Conservation (phyloP, 2,797 vertebrate species). For the Remorina albescens region DNA sequence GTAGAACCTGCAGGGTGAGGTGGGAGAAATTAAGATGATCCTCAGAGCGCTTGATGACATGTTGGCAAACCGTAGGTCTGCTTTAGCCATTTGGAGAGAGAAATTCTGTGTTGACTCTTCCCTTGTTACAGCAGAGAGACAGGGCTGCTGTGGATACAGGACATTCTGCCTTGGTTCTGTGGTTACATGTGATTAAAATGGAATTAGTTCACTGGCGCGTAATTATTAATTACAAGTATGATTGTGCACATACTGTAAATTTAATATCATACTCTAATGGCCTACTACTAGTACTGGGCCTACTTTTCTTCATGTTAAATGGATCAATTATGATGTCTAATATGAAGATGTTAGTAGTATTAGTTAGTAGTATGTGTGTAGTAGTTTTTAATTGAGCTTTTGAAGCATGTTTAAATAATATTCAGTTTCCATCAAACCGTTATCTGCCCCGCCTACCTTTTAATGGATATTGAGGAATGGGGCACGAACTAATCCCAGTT, state of each 20-base stretch:
- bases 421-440: no score
- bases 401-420: no score
- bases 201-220: slow-evolving; percentile 52
- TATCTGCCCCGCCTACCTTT: no score
- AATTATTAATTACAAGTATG: slow-evolving; percentile 16
- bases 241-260: no score
- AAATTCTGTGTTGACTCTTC: not conserved
- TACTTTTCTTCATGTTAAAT: not conserved
- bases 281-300: slow-evolving; percentile 35
- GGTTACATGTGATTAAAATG: slow-evolving; percentile 55
- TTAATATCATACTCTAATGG: slow-evolving; percentile 41
- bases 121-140: slow-evolving; percentile 1
- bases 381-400: no score
- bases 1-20: not conserved
- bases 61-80: slow-evolving; percentile 8
- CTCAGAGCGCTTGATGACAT: not conserved
- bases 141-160: slow-evolving; percentile 24
- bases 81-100: not conserved
- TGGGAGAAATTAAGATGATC: no score
- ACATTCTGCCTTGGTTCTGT: slow-evolving; percentile 15
- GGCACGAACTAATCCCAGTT: no score
- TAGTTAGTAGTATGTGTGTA: no score
- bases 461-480: no score
- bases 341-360: no score
- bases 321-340: no score